Base-by-base conservation (phyloP, 2,113 vertebrate genomes). In the Ivindomyrus marchei region DNA sequence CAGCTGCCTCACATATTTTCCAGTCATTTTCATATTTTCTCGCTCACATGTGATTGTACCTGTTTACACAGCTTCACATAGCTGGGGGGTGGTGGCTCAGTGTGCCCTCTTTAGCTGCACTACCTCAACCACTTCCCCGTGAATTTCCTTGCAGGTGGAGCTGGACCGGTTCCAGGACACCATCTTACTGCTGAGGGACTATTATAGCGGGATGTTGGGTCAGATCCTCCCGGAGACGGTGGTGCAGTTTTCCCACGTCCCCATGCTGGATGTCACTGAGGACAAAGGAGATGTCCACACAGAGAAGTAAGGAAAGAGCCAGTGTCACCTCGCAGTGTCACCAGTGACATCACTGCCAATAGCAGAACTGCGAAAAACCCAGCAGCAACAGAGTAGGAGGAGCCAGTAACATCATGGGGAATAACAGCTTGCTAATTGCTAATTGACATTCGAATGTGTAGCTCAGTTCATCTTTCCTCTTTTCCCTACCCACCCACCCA, bases 161-260 rank as follows among this genome's bases (percentile, higher is more conserved):
- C 19, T 98, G 91, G 96, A 96, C 93, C 96, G 96, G 91, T 98
- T 98, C 92, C 97, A 97, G 94, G 96, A 97, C 90, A 97, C 97
- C 3, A 91, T 96, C 80, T 93, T 83, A 91, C 89, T 98, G 90
- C 95, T 99, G 84, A 95, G 91, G 90, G 96, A 97, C 92, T 99
- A 99, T 93, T 99, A 98, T 17, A 93, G 94, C 46, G 94, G 94
- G 90, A 97, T 97, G 97, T 94, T 94, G 93, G 93, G 74, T 83
- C 94, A 95, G 92, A 93, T 93, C 4, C 95, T 95, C 47, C 42
- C 90, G 15, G 94, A 96, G 0, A 89, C 91, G 0, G 52, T 1
- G 77, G 90, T 92, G 47, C 94, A 91, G 88, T 94, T 97, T 91
- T 90, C 91, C 87, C 94, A 92, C 86, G 90, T 98, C 45, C 94